Evolutionary conservation across 1,140 invertebrate species (phyloP).

Genomic region (Drosophila jambulina): DNA sequence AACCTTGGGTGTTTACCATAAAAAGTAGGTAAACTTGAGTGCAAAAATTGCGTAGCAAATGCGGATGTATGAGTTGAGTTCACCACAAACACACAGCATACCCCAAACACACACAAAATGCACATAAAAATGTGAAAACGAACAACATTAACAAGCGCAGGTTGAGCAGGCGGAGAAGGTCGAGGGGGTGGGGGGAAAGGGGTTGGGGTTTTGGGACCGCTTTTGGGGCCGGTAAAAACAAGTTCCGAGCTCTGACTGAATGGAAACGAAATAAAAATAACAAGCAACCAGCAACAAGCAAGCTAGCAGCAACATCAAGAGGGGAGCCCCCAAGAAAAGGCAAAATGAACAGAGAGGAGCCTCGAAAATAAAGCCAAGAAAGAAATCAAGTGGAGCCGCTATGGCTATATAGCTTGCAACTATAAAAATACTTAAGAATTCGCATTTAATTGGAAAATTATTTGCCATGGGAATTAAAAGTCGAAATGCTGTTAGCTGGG

Average conservation of each 20-base stretch:
- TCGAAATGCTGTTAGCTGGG: neutral
- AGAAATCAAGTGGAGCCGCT: neutral
- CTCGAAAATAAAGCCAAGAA: conserved; percentile 32
- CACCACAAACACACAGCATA: conserved; percentile 35
- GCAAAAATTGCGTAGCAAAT: conserved; percentile 78
- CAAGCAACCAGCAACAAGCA: conserved; percentile 50
- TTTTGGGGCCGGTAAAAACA: conserved; percentile 32
- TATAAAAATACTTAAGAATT: conserved; percentile 2
- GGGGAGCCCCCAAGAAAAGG: conserved; percentile 37
- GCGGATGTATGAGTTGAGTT: conserved; percentile 51
- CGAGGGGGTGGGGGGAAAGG: conserved; percentile 11
- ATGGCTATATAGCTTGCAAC: conserved; percentile 1
- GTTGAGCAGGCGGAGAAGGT: neutral
- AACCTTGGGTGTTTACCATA: conserved; percentile 83
- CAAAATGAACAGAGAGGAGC: conserved; percentile 49
- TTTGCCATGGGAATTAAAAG: neutral
- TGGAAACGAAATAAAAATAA: conserved; percentile 66
- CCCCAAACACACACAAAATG: conserved; percentile 65
- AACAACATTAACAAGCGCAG: conserved; percentile 57
- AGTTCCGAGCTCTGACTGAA: conserved; percentile 62
- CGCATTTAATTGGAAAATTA: neutral
- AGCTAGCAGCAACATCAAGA: conserved; percentile 45
- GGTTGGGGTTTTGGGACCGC: neutral
- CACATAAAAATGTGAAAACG: conserved; percentile 80
- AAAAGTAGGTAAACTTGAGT: conserved; percentile 84